Base-by-base conservation (phyloP, 2,888 invertebrate species). In the Eupithecia inturbata region DNA sequence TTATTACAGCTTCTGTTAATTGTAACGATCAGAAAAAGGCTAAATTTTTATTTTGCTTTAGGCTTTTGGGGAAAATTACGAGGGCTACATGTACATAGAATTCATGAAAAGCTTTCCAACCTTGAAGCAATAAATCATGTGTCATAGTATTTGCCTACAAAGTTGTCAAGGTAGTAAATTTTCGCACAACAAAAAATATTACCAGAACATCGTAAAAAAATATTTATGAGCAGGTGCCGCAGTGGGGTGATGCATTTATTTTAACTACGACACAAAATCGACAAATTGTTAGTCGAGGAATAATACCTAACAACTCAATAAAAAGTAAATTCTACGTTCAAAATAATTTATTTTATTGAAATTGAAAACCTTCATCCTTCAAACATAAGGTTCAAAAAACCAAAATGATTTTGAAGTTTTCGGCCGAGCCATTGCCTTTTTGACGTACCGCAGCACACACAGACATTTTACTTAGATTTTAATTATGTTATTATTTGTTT, bases 171-270 rank as follows among this genome's bases (percentile, higher is more conserved):
- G 74, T 82, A 85, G 79, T 88, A 87, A 87, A 86, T 82, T 83
- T 79, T 83, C 79, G 76, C 82, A 81, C 84, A 83, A 85, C 87
- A 89, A 87, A 89, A 89, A 85, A 88, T 86, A 85, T 85, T 85
- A 87, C 87, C 83, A 88, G 85, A 84, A 84, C 79, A 77, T 68
- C 83, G 84, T 86, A 89, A 88, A 88, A 88, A 85, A 84, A 86
- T 83, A 78, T 90, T 91, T 90, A 91, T 84, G 86, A 84, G 80
- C 81, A 73, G 57, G 26, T 57, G 57, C 81, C 80, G 78, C 83
- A 87, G 87, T 83, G 86, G 83, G 84, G 89, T 87, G 83, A 77
- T 84, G 84, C 82, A 85, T 85, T 85, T 87, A 85, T 86, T 85
- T 83, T 77, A 82, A 82, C 80, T 79, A 76, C 75, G 79, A 83